These are phyloP conservation scores for Oxystoma pomonae DNA, from an alignment of 2,888 invertebrate species.

Conservation along the genomic window DNA sequence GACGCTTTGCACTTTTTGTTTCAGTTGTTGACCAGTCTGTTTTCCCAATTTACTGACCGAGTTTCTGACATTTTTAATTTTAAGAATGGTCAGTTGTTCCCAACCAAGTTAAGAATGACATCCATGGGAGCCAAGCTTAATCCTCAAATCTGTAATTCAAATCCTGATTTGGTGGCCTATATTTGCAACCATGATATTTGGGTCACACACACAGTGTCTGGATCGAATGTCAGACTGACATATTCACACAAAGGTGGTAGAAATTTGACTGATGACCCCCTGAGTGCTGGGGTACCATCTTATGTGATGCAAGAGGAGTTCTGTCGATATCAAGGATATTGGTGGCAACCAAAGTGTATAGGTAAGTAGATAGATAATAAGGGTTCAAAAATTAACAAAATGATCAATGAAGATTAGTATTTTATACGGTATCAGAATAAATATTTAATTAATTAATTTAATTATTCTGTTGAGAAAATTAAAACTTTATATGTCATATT, in stretches of 20 bases:
- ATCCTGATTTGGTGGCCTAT: constrained; percentile 81
- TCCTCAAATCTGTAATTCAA: constrained; percentile 79
- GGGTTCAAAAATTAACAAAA: no score
- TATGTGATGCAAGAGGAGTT: constrained; percentile 99
- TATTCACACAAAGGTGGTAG: constrained; percentile 63
- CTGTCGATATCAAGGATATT: constrained; percentile 91
- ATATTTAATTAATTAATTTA: no score
- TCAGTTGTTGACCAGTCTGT: background rate
- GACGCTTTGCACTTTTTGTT: background rate
- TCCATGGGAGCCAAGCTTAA: constrained; percentile 68
- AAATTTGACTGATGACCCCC: constrained; percentile 74
- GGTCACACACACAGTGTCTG: constrained; percentile 68
- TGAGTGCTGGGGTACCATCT: constrained; percentile 92
- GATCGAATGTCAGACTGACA: constrained; percentile 67
- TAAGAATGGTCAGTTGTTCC: constrained; percentile 61
- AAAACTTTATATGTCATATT: no score
- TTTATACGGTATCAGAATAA: no score
- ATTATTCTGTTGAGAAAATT: no score
- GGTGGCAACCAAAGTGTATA: constrained; percentile 88
- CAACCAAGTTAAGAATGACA: constrained; percentile 62
- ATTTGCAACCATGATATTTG: constrained; percentile 89
- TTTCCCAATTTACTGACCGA: background rate
- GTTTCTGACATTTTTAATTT: constrained; percentile 24
- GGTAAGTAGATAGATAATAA: no score
- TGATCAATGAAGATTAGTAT: no score